Conservation (phyloP, 2,888 invertebrate genomes). For the Drosophila pseudotalamancana region DNA sequence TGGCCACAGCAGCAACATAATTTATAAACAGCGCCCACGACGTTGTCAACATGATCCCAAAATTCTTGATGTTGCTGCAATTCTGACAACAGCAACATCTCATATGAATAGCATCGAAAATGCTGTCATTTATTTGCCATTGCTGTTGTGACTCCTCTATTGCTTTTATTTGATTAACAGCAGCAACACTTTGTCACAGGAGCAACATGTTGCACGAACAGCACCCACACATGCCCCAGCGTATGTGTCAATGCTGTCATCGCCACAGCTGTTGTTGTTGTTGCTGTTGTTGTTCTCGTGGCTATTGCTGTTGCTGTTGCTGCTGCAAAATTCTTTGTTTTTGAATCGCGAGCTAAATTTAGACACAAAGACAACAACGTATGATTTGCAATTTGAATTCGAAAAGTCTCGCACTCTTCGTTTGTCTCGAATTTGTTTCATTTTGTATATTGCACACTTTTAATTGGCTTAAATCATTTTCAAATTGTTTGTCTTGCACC, state of each 20-base stretch:
- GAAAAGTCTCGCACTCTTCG: slow-evolving; percentile 25
- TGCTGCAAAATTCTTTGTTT: slow-evolving; percentile 53
- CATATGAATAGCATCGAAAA: background rate
- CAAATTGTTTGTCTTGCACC: slow-evolving; percentile 66
- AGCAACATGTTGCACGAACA: slow-evolving; percentile 45
- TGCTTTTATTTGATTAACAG: background rate
- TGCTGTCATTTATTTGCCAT: background rate
- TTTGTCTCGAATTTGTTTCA: slow-evolving; percentile 6
- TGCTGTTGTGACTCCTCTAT: background rate
- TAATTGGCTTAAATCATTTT: slow-evolving; percentile 77
- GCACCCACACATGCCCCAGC: slow-evolving; percentile 10
- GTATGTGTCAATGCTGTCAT: slow-evolving; percentile 27
- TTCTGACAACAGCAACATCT: background rate
- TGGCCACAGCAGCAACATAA: background rate
- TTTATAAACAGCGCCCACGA: too few relatives aligned
- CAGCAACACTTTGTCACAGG: background rate
- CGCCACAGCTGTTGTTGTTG: slow-evolving; percentile 16
- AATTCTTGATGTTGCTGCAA: background rate
- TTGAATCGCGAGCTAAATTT: slow-evolving; percentile 64
- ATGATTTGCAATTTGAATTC: slow-evolving; percentile 62
- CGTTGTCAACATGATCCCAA: too few relatives aligned
- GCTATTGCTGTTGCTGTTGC: slow-evolving; percentile 20
- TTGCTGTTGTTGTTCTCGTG: slow-evolving; percentile 10
- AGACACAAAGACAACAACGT: slow-evolving; percentile 67
- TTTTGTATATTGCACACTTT: slow-evolving; percentile 41